Evolutionary conservation across 2,888 invertebrate genomes (phyloP).

Genomic region (Myopa tessellatipennis): DNA sequence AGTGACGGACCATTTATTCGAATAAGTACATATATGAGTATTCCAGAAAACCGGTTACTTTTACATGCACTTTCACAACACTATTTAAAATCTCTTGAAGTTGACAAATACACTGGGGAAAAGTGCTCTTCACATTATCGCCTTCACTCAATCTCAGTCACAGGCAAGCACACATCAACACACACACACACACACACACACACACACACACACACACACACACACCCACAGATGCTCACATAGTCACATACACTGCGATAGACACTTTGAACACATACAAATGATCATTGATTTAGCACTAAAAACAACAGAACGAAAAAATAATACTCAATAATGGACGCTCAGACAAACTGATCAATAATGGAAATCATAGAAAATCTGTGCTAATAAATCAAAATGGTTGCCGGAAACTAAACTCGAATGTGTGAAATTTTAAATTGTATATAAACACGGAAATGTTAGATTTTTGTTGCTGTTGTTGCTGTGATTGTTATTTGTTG

Average conservation of each 20-base stretch:
- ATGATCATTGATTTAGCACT: conserved; percentile 15
- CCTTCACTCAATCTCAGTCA: conserved; percentile 33
- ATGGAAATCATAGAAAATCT: conserved; percentile 61
- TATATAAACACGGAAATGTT: conserved; percentile 45
- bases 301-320: conserved; percentile 5
- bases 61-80: neutral
- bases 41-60: neutral
- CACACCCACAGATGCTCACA: conserved; percentile 22
- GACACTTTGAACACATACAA: neutral
- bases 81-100: neutral
- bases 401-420: conserved; percentile 52
- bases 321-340: conserved; percentile 41
- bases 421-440: conserved; percentile 54
- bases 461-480: neutral
- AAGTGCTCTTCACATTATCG: neutral
- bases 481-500: neutral
- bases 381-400: conserved; percentile 66
- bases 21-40: neutral
- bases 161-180: conserved; percentile 40
- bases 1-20: too few species aligned
- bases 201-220: conserved; percentile 25
- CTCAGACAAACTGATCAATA: conserved; percentile 65
- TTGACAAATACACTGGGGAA: neutral
- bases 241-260: neutral
- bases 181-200: conserved; percentile 26